Conservation (phyloP, 2,888 invertebrate genomes). For the Epinotia nisella region DNA sequence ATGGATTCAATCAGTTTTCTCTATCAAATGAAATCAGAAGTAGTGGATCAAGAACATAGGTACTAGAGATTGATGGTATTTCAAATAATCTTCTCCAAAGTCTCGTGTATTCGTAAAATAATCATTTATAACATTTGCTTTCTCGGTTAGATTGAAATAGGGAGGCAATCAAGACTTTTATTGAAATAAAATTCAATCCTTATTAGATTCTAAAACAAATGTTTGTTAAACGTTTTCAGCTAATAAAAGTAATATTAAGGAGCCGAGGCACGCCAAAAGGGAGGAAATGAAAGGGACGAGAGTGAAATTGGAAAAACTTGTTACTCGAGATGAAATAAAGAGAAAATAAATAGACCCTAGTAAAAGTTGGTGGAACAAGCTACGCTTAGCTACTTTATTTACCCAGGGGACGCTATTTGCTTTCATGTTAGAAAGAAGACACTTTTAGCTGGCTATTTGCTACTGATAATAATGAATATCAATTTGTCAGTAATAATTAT, state of each 20-base stretch:
- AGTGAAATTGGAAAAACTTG: slow-evolving; percentile 84
- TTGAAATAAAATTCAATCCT: slow-evolving; percentile 69
- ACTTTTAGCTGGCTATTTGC: slow-evolving; percentile 9
- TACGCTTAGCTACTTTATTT: slow-evolving; percentile 57
- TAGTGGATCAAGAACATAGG: neutral
- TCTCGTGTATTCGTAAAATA: neutral
- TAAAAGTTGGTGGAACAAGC: slow-evolving; percentile 70
- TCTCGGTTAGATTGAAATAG: neutral
- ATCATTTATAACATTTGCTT: slow-evolving; percentile 12
- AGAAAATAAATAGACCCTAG: slow-evolving; percentile 75
- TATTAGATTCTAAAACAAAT: slow-evolving; percentile 79
- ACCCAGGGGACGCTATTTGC: slow-evolving; percentile 55
- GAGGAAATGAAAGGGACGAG: slow-evolving; percentile 82
- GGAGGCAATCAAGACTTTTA: slow-evolving; percentile 52
- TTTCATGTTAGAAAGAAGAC: slow-evolving; percentile 42
- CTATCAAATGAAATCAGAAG: slow-evolving; percentile 18
- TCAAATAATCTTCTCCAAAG: neutral
- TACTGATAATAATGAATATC: neutral
- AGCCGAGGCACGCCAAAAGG: slow-evolving; percentile 67
- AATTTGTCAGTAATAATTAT: neutral
- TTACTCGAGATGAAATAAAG: slow-evolving; percentile 76
- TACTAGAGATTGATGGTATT: neutral
- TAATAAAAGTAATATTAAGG: slow-evolving; percentile 83
- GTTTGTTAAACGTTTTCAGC: slow-evolving; percentile 82
- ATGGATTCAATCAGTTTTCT: slow-evolving; percentile 24